phyloP scores from a whole-genome alignment of 2,888 invertebrate species.

The Drosophila villosipedis region DNA sequence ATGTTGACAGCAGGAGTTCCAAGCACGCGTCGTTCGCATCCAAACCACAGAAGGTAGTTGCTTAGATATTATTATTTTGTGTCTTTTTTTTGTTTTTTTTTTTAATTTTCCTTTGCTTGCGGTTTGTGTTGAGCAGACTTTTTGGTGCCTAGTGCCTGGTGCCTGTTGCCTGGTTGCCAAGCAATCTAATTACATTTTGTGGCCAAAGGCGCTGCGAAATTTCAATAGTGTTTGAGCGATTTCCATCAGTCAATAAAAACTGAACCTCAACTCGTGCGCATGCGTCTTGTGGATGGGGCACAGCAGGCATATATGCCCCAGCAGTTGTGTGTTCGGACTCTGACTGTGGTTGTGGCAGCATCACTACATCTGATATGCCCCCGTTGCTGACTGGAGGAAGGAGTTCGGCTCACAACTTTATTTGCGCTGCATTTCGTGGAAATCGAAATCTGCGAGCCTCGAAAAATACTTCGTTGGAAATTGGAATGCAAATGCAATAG shows the following conservation, averaged over 20 bases:
- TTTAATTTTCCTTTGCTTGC: neutral
- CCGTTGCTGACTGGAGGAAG: conserved; percentile 22
- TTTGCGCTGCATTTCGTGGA: conserved; percentile 73
- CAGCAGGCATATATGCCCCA: conserved; percentile 60
- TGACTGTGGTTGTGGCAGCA: conserved; percentile 15
- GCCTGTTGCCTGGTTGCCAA: conserved; percentile 1
- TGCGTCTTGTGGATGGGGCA: conserved; percentile 33
- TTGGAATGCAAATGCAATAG: conserved; percentile 58
- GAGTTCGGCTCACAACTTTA: conserved; percentile 71
- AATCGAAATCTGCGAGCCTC: conserved; percentile 61
- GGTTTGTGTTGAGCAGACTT: conserved; percentile 19
- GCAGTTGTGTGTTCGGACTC: neutral
- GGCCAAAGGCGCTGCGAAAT: conserved; percentile 52
- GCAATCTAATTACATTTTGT: conserved; percentile 80
- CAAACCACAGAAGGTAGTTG: conserved; percentile 58
- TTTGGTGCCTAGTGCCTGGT: conserved; percentile 20
- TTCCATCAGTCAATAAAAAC: conserved; percentile 83
- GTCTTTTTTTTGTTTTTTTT: neutral
- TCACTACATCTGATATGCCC: conserved; percentile 66
- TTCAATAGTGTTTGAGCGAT: conserved; percentile 75
- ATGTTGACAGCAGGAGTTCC: conserved; percentile 80
- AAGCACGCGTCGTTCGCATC: conserved; percentile 60
- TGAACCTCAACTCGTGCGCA: conserved; percentile 20
- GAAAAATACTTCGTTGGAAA: conserved; percentile 77
- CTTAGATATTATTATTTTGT: conserved; percentile 32